These are phyloP conservation scores for Venturia canescens DNA, from an alignment of 1,140 invertebrate species.

Conservation along the genomic window DNA sequence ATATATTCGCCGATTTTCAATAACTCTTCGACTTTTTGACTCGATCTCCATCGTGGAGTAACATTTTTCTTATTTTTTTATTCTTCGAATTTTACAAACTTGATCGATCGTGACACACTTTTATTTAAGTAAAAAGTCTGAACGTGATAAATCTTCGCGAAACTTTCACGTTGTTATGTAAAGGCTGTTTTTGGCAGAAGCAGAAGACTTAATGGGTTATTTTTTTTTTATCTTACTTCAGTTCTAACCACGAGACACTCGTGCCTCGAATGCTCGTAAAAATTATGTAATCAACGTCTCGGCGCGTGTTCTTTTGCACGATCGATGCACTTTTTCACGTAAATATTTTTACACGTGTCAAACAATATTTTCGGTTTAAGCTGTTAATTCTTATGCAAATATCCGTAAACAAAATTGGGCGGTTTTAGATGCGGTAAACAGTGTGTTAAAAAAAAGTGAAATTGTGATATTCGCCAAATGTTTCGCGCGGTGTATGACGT, in stretches of 20 bases:
- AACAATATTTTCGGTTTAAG: background rate
- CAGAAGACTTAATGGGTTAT: background rate
- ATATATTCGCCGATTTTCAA: background rate
- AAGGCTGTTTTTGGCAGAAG: slow-evolving; percentile 2
- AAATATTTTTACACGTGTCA: background rate
- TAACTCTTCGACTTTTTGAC: background rate
- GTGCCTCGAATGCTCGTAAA: slow-evolving; percentile 4
- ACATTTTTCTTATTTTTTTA: background rate
- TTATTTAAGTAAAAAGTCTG: background rate
- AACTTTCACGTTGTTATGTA: background rate
- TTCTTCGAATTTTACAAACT: background rate
- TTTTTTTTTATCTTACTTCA: background rate
- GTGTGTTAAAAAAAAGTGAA: background rate
- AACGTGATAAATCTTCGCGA: background rate
- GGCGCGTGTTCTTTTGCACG: background rate
- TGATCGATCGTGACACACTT: background rate
- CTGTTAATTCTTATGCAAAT: too few species aligned
- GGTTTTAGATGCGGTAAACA: background rate
- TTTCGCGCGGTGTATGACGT: slow-evolving; percentile 30
- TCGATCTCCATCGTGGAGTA: background rate
- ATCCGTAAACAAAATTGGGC: background rate
- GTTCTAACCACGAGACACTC: background rate
- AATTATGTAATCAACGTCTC: slow-evolving; percentile 24
- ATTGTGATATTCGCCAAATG: slow-evolving; percentile 14
- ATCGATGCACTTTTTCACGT: background rate